Evolutionary conservation across 2,113 vertebrate genomes (phyloP).

Genomic region (Triplophysa rosa): DNA sequence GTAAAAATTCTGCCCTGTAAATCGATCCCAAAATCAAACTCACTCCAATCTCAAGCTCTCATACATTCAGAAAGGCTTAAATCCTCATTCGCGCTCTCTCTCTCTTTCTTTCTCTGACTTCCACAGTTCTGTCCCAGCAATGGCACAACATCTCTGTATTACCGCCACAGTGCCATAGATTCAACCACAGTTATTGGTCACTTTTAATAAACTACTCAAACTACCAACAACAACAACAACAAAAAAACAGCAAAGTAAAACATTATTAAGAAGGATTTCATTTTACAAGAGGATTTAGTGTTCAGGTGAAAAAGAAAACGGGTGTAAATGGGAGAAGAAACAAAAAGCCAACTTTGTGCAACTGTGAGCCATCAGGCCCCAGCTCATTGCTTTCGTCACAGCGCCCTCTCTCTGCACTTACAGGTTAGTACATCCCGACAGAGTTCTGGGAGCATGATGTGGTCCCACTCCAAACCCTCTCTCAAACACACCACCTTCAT

Average conservation of each 20-base stretch:
- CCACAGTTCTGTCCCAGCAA: slow-evolving; percentile 13
- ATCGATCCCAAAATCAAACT: slow-evolving; percentile 20
- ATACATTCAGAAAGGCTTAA: slow-evolving; percentile 48
- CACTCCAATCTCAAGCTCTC: background rate
- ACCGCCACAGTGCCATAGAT: slow-evolving; percentile 29
- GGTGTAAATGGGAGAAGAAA: slow-evolving; percentile 17
- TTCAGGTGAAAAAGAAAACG: slow-evolving; percentile 23
- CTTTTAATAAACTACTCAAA: slow-evolving; percentile 51
- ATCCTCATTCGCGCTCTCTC: slow-evolving; percentile 14
- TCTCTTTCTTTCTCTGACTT: background rate
- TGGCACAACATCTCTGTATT: slow-evolving; percentile 48
- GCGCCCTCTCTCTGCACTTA: slow-evolving; percentile 16
- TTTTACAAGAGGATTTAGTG: slow-evolving; percentile 49
- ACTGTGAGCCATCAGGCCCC: slow-evolving; percentile 47
- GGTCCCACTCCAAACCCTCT: slow-evolving; percentile 13
- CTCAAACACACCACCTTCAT: slow-evolving; percentile 41
- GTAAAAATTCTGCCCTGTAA: slow-evolving; percentile 16
- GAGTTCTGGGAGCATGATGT: background rate
- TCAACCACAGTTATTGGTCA: slow-evolving; percentile 67
- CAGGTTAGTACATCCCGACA: background rate
- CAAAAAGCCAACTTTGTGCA: slow-evolving; percentile 40
- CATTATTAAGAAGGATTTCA: slow-evolving; percentile 31
- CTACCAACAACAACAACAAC: slow-evolving; percentile 25
- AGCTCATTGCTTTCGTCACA: slow-evolving; percentile 56
- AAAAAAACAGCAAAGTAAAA: slow-evolving; percentile 14